Base-by-base conservation (phyloP, 2,888 invertebrate species). In the Leptinotarsa juncta region DNA sequence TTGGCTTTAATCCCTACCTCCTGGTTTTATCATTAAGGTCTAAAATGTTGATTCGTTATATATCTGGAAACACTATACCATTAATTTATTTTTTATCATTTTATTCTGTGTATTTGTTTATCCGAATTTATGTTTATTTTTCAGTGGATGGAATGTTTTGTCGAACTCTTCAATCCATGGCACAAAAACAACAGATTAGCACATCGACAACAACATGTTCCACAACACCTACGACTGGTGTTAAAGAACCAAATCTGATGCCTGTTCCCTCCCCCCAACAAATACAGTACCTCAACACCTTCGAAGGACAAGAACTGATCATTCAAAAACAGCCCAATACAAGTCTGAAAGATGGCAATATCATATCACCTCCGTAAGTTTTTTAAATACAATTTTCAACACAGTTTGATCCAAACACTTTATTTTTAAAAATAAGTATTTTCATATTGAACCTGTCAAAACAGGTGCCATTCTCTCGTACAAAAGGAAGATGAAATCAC, bases 251-350 rank as follows among this genome's bases (percentile, higher is more conserved):
- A 71, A 97, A 96, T 88, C 90, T 97, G 85, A 96, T 97, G 95
- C 97, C 97, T 79, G 97, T 97, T 84, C 97, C 97, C 81, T 97
- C 97, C 80, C 97, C 97, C 74, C 97, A 97, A 89, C 97, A 97
- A 91, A 97, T 97, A 87, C 96, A 96, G 83, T 97, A 97, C 90
- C 92, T 97, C 85, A 97, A 96, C 90, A 95, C 96, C 83, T 97
- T 97, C 88, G 97, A 97, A 91, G 97, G 97, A 78, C 97, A 97
- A 91, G 97, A 97, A 89, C 90, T 97, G 85, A 97, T 97, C 82
- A 97, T 97, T 89, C 97, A 97, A 87, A 97, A 97, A 88, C 97
- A 97, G 89, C 95, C 97, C 67, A 97, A 97, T 87, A 95, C 96
- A 57, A 96, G 96, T 88, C 89, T 95, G 78, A 94, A 95, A 88